Evolutionary conservation across 2,113 vertebrate species (phyloP).

Genomic region (Triplophysa siluroides): DNA sequence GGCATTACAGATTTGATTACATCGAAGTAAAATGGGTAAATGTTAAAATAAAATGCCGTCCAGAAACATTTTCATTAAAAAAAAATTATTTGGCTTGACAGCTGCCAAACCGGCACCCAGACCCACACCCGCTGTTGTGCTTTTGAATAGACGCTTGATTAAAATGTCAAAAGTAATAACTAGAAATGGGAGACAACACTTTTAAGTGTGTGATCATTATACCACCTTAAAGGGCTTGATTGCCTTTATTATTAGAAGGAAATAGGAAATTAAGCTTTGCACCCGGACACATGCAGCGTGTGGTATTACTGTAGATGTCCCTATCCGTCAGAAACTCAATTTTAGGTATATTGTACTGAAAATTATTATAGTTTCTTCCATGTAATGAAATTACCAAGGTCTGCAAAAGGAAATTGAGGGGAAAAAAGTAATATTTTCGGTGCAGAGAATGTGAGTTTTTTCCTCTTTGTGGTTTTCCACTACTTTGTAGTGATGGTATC

Average conservation of each 20-base stretch:
- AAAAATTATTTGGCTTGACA: neutral
- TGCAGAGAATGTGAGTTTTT: neutral
- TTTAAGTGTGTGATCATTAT: slow-evolving; percentile 49
- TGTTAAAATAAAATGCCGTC: neutral
- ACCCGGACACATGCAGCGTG: slow-evolving; percentile 18
- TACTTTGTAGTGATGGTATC: neutral
- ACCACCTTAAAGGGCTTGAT: slow-evolving; percentile 56
- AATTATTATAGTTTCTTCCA: slow-evolving; percentile 11
- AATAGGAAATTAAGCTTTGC: slow-evolving; percentile 50
- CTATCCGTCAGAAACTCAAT: slow-evolving; percentile 16
- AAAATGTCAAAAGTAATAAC: slow-evolving; percentile 57
- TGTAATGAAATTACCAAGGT: slow-evolving; percentile 14
- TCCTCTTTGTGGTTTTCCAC: neutral
- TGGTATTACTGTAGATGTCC: slow-evolving; percentile 3
- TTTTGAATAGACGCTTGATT: slow-evolving; percentile 65
- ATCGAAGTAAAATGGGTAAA: neutral
- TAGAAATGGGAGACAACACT: slow-evolving; percentile 52
- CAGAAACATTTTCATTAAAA: neutral
- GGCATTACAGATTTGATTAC: slow-evolving; percentile 17
- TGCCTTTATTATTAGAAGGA: slow-evolving; percentile 53
- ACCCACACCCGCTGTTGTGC: slow-evolving; percentile 47
- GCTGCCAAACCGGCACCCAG: slow-evolving; percentile 30
- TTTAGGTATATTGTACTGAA: slow-evolving; percentile 14
- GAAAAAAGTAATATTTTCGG: neutral
- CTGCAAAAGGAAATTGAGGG: slow-evolving; percentile 10